phyloP scores from a whole-genome alignment of 2,113 vertebrate genomes.

The Oreochromis aureus region DNA sequence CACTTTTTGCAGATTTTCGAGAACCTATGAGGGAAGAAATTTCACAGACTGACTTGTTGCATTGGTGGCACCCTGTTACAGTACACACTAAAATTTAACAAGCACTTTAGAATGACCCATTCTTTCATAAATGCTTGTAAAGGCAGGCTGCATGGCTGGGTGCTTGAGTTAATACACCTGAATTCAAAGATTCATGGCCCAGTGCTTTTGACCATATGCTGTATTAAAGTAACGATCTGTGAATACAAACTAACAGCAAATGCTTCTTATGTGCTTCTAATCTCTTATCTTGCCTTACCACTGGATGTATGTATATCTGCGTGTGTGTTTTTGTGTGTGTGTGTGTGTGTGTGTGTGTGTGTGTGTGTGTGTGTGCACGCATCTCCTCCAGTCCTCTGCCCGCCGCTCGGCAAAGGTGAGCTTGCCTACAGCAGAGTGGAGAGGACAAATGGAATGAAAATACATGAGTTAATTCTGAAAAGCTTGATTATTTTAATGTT shows the following conservation, averaged over 20 bases:
- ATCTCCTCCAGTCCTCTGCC: conserved; percentile 80
- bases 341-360: not conserved
- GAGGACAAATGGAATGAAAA: not conserved
- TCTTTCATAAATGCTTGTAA: not conserved
- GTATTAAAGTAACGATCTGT: not conserved
- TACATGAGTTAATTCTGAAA: not conserved
- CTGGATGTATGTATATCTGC: not conserved
- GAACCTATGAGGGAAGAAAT: not conserved
- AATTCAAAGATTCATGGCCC: not conserved
- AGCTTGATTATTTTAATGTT: not conserved
- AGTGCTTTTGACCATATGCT: not conserved
- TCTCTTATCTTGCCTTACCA: conserved; percentile 31
- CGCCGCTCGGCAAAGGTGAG: conserved; percentile 87
- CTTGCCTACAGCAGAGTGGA: conserved; percentile 2
- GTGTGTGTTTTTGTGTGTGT: not conserved
- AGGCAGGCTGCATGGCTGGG: not conserved
- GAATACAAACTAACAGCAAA: conserved; percentile 18
- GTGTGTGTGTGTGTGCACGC: conserved; percentile 17
- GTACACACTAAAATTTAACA: not conserved
- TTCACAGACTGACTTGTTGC: not conserved
- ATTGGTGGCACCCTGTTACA: not conserved
- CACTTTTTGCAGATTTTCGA: not conserved
- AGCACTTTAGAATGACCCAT: not conserved
- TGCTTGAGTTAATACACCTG: not conserved
- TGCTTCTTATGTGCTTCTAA: conserved; percentile 36